Conservation (phyloP, 2,888 invertebrate genomes). For the Tinea pellionella region DNA sequence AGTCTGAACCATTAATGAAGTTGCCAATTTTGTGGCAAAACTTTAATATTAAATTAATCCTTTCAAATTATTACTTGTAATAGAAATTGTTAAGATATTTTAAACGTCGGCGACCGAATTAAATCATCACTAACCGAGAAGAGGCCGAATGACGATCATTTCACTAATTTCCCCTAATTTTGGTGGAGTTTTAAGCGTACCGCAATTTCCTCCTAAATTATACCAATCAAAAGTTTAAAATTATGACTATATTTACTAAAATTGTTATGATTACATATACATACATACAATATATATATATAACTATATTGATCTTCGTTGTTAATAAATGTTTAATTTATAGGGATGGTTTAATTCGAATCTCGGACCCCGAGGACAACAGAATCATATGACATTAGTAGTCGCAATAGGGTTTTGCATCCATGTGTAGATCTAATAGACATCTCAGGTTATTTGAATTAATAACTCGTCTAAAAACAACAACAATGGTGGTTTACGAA, state of each 20-base stretch:
- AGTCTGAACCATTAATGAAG: neutral
- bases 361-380: too few species aligned
- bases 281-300: too few species aligned
- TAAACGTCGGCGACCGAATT: neutral
- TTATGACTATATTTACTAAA: neutral
- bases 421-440: too few species aligned
- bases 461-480: neutral
- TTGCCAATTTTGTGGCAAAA: neutral
- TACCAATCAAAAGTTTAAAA: constrained; percentile 1
- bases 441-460: too few species aligned
- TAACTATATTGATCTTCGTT: too few species aligned
- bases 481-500: constrained; percentile 2
- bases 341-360: too few species aligned
- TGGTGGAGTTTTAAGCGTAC: neutral
- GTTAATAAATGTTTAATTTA: too few species aligned
- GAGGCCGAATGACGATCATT: neutral
- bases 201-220: neutral
- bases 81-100: neutral
- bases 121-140: neutral
- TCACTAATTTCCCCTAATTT: neutral
- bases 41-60: neutral
- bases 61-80: neutral
- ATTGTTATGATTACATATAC: too few species aligned
- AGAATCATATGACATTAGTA: too few species aligned
- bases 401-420: too few species aligned